These are phyloP conservation scores for Drosophila lutescens DNA, from an alignment of 2,888 invertebrate genomes.

Conservation along the genomic window DNA sequence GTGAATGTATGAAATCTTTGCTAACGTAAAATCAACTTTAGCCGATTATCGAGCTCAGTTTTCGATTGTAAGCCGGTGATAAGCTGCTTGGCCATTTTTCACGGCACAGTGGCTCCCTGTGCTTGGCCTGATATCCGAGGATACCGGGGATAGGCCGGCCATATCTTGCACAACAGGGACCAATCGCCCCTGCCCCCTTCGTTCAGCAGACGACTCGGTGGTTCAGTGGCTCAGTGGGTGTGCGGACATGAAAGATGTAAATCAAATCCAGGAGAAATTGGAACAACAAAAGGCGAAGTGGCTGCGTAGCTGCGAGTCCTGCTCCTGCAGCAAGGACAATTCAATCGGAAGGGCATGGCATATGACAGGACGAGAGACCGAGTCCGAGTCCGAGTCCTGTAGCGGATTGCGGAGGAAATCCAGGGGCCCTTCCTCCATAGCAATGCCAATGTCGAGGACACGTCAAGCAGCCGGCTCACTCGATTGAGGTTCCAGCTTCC, in stretches of 20 bases:
- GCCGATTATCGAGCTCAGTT: constrained; percentile 22
- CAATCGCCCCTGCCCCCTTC: constrained; percentile 17
- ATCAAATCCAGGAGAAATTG: constrained; percentile 40
- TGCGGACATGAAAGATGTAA: constrained; percentile 38
- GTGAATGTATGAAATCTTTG: not conserved
- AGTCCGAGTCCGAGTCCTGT: constrained; percentile 14
- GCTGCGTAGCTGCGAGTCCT: not conserved
- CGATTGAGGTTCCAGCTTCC: constrained; percentile 30
- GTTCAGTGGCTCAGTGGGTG: constrained; percentile 18
- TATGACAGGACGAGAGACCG: constrained; percentile 26
- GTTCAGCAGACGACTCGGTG: not conserved
- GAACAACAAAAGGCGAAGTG: constrained; percentile 32
- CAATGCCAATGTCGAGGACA: constrained; percentile 45
- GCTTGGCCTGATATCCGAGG: constrained; percentile 10
- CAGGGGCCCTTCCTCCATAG: constrained; percentile 7
- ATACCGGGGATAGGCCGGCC: constrained; percentile 19
- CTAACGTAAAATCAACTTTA: constrained; percentile 8
- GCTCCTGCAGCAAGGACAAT: constrained; percentile 49
- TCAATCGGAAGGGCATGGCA: constrained; percentile 58
- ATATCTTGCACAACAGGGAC: constrained; percentile 39
- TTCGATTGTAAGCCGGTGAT: constrained; percentile 33
- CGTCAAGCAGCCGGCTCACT: constrained; percentile 33
- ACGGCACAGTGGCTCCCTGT: constrained; percentile 15
- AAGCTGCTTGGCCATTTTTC: constrained; percentile 18
- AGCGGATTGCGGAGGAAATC: constrained; percentile 11